These are phyloP conservation scores for Labeo calbasu DNA, from an alignment of 2,797 vertebrate species.

Conservation along the genomic window DNA sequence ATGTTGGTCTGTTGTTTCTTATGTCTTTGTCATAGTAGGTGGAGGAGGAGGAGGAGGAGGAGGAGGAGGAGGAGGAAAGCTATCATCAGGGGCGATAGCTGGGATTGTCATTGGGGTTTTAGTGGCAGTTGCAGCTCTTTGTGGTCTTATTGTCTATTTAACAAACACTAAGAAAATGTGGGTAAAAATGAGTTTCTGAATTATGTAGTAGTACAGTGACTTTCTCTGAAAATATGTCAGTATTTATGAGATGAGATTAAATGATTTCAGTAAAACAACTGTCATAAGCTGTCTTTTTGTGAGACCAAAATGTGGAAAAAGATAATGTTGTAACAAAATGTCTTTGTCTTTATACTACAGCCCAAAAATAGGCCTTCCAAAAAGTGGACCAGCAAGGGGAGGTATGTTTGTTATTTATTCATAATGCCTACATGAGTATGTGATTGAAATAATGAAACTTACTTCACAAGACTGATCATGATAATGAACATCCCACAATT, in stretches of 20 bases:
- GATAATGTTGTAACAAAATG: neutral
- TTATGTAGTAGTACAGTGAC: neutral
- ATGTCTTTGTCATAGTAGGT: neutral
- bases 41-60: neutral
- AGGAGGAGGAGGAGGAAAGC: neutral
- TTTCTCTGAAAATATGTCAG: neutral
- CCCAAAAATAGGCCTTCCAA: neutral
- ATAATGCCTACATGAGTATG: neutral
- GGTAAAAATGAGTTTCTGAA: neutral
- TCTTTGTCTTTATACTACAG: neutral
- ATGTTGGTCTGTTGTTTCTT: neutral
- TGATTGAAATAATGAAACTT: neutral
- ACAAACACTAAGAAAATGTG: conserved; percentile 8
- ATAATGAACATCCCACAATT: neutral
- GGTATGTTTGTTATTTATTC: conserved; percentile 1
- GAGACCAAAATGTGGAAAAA: neutral
- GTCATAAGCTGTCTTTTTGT: neutral
- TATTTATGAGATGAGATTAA: neutral
- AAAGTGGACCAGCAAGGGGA: neutral
- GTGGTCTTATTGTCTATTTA: conserved; percentile 28
- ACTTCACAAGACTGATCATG: neutral
- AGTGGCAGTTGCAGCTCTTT: conserved; percentile 27
- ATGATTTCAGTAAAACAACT: neutral
- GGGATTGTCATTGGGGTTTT: conserved; percentile 65
- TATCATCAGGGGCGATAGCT: conserved; percentile 59